Evolutionary conservation across 2,888 invertebrate species (phyloP), one percentile per base, ranked within the genome.

Genomic region (Belgica antarctica): DNA sequence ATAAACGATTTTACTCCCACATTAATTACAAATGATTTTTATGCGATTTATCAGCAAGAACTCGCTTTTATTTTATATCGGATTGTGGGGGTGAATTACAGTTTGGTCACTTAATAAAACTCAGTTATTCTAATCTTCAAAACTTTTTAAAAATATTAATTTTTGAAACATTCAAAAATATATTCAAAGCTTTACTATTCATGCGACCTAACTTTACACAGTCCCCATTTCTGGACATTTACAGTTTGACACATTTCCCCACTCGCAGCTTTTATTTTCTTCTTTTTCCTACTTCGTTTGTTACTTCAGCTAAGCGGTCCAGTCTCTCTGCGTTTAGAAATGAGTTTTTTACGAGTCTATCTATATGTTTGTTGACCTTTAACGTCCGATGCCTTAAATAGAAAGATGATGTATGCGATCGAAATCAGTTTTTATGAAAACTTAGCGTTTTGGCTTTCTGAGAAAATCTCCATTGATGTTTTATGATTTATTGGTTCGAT

Each of bases 1-100:
- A 4, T n/a, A 22, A 59, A 7, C 59, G 27, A 22, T 17, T 47
- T 63, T 66, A 47, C 66, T 66, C 66, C 66, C 66, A 66, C 66
- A 66, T 46, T 47, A 66, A 66, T 66, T 66, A 66, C 47, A 46
- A 7, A 8, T 15, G 47, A 47, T 47, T 47, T 12, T 47, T n/a
- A 52, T 52, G 4, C 22, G 15, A 41, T 10, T 41, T n/a, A n/a
- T n/a, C n/a, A n/a, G n/a, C n/a, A n/a, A n/a, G n/a, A n/a, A n/a
- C n/a, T n/a, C n/a, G n/a, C n/a, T n/a, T n/a, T n/a, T n/a, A n/a
- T n/a, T n/a, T n/a, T n/a, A n/a, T n/a, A n/a, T n/a, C n/a, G n/a
- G n/a, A n/a, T n/a, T n/a, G n/a, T n/a, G n/a, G n/a, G n/a, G n/a
- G n/a, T n/a, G n/a, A n/a, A n/a, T n/a, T n/a, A n/a, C n/a, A n/a